These are phyloP conservation scores for Camponotus floridanus DNA, from an alignment of 1,140 invertebrate genomes.

Conservation along the genomic window DNA sequence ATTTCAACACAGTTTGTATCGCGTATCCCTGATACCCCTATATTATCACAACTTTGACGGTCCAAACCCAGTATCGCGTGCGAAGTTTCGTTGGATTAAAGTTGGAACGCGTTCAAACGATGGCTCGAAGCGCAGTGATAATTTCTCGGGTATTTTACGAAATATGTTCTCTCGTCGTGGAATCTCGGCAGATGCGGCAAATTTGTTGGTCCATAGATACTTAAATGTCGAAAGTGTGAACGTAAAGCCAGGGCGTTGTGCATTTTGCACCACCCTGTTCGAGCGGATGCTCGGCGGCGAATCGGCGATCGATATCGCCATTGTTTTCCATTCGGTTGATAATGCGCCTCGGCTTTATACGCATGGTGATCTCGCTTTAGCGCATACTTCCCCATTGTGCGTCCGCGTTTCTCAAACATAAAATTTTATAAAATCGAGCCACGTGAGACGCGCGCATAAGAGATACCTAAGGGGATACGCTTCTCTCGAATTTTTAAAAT, in stretches of 20 bases:
- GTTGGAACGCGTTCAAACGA: constrained; percentile 5
- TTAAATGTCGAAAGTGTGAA: constrained; percentile 58
- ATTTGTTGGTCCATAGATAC: constrained; percentile 67
- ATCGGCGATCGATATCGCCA: constrained; percentile 74
- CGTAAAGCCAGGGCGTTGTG: constrained; percentile 36
- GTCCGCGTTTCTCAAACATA: constrained; percentile 33
- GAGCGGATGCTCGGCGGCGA: constrained; percentile 52
- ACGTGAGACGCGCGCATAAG: background rate
- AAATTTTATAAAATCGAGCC: constrained; percentile 24
- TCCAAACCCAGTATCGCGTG: background rate
- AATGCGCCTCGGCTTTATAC: constrained; percentile 56
- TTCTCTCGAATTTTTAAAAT: no score
- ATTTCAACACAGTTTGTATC: background rate
- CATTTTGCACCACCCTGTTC: background rate
- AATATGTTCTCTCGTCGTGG: constrained; percentile 30
- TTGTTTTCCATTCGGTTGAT: constrained; percentile 76
- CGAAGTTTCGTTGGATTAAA: constrained; percentile 21
- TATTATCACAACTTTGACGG: background rate
- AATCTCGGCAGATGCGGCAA: constrained; percentile 60
- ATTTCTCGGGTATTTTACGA: constrained; percentile 49
- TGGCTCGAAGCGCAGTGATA: constrained; percentile 1
- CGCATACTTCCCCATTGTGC: constrained; percentile 54
- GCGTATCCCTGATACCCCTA: background rate
- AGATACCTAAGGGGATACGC: no score
- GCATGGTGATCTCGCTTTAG: constrained; percentile 49